phyloP scores from a whole-genome alignment of 2,888 invertebrate genomes.

The Galerucella pusilla region DNA sequence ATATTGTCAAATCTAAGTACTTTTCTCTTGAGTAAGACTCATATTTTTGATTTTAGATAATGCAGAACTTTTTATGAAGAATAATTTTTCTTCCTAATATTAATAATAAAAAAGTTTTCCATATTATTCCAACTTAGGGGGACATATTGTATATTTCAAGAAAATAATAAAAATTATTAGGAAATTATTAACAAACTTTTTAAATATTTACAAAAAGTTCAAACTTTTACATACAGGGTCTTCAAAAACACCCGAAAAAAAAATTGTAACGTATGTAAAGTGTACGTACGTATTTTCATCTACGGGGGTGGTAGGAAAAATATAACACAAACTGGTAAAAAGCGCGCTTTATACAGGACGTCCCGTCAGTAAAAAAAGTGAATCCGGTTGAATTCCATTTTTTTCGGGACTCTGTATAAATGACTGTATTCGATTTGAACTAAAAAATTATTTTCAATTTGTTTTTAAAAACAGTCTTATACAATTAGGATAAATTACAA shows the following conservation, averaged over 20 bases:
- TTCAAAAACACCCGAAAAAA: background rate
- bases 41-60: too few species aligned
- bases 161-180: too few species aligned
- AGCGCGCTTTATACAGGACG: slow-evolving; percentile 19
- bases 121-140: too few species aligned
- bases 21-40: too few species aligned
- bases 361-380: slow-evolving; percentile 2
- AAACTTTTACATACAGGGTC: background rate
- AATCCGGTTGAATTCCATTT: background rate
- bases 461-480: slow-evolving; percentile 56
- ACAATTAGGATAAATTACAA: slow-evolving; percentile 58
- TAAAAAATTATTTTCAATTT: slow-evolving; percentile 44
- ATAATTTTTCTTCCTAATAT: too few species aligned
- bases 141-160: too few species aligned
- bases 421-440: slow-evolving; percentile 42
- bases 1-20: too few species aligned
- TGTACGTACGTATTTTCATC: too few species aligned
- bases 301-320: background rate
- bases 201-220: too few species aligned
- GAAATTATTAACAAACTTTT: too few species aligned
- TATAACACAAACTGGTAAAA: slow-evolving; percentile 38
- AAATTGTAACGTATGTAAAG: background rate
- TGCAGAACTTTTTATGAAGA: too few species aligned
- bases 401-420: slow-evolving; percentile 32
- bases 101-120: too few species aligned